Evolutionary conservation across 1,140 invertebrate genomes (phyloP).

Genomic region (Tetramorium parvispinum): DNA sequence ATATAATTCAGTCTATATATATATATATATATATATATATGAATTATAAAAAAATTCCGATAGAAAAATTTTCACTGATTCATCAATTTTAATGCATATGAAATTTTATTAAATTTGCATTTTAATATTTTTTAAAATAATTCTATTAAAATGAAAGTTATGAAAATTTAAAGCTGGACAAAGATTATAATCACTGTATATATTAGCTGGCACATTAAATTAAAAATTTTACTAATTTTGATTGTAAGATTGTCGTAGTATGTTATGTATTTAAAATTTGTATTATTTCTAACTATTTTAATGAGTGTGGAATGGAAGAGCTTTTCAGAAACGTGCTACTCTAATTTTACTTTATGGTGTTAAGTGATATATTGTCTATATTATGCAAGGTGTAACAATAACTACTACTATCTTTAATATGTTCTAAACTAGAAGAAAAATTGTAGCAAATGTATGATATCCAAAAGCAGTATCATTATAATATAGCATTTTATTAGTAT

Average conservation of each 20-base stretch:
- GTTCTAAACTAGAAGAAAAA: not conserved
- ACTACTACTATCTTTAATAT: not conserved
- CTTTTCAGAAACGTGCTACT: conserved; percentile 2
- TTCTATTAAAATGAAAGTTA: not conserved
- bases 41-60: not conserved
- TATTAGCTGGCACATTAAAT: not conserved
- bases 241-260: not conserved
- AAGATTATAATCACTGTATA: not conserved
- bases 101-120: not conserved
- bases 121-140: not conserved
- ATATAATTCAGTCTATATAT: too few relatives aligned
- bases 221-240: not conserved
- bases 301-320: not conserved
- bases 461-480: not conserved
- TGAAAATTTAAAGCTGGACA: not conserved
- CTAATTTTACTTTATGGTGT: not conserved
- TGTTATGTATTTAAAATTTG: not conserved
- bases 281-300: conserved; percentile 4
- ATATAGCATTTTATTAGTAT: not conserved
- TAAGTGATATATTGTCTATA: not conserved
- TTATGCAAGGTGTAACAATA: not conserved
- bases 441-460: not conserved
- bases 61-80: not conserved
- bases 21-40: too few relatives aligned
- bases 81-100: not conserved